These are phyloP conservation scores for Salticus scenicus DNA, from an alignment of 2,888 invertebrate genomes.

Conservation along the genomic window DNA sequence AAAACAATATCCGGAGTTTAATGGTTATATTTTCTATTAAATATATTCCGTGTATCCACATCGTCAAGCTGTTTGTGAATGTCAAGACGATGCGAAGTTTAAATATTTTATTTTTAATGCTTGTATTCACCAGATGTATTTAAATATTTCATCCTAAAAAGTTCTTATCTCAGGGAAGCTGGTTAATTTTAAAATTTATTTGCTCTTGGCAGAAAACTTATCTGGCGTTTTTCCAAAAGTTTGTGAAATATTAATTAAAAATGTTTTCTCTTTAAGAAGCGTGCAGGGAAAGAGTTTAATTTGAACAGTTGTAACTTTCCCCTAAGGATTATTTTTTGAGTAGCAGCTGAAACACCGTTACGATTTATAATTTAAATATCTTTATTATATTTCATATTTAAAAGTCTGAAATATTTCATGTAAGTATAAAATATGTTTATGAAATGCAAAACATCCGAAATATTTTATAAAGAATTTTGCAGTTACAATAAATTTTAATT, in stretches of 20 bases:
- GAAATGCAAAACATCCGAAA: no score
- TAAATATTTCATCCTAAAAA: slow-evolving; percentile 3
- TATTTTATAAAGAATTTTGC: no score
- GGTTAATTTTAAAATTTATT: slow-evolving; percentile 19
- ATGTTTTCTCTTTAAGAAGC: not conserved
- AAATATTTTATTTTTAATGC: slow-evolving; percentile 3
- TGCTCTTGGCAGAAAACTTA: not conserved
- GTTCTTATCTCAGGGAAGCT: not conserved
- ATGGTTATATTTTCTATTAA: not conserved
- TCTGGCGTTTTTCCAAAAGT: not conserved
- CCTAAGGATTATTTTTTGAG: not conserved
- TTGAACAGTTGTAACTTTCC: not conserved
- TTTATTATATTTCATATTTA: no score
- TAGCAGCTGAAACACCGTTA: not conserved
- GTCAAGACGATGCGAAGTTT: not conserved
- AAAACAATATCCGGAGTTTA: no score
- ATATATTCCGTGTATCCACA: not conserved
- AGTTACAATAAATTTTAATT: no score
- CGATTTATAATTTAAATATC: no score
- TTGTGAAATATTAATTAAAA: slow-evolving; percentile 11
- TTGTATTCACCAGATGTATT: not conserved
- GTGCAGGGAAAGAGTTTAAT: not conserved
- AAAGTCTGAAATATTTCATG: no score
- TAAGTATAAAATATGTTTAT: no score
- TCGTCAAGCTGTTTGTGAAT: not conserved